Evolutionary conservation across 1,140 invertebrate genomes (phyloP), one percentile per base, ranked within the genome.

Genomic region (Brachionus sp.): DNA sequence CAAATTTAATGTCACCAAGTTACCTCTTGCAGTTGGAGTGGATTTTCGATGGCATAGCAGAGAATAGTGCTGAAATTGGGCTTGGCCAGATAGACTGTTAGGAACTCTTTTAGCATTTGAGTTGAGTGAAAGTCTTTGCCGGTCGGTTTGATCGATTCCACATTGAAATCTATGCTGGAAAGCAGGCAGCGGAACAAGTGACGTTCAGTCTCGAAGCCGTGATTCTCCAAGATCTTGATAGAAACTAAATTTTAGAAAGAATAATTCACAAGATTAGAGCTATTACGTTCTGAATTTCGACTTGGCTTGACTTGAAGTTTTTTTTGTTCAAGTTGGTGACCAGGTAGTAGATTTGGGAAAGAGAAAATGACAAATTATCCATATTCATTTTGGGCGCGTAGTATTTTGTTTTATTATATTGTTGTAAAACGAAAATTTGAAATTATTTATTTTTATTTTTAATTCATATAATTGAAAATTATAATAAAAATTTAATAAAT

Each of bases 321-420:
- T 95, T 95, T 92, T 95, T 96, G 90, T 92, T 94, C 91, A 96
- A 92, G 92, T 94, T 95, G 90, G 93, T 92, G 92, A 97, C 93
- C 91, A 95, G 94, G 93, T 94, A 94, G 93, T 93, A 94, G 91
- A 97, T 96, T 93, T 96, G 94, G 92, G 94, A 94, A 93, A 96
- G 93, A 92, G 94, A 94, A 93, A 95, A 95, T 92, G 94, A 95
- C 92, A 95, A 93, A 92, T 95, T 93, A 92, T 96, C 94, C 92
- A 95, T 94, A 94, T 95, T 96, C 95, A 97, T 96, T 95, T 93
- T 96, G 29, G 16, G 33, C 33, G 16, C 37, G 66, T 39, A 19
- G 33, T 29, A 12, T 25, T 25, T 64, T 64, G 13, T 33, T 66
- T 66, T 33, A 33, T 66, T 66, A 66, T 35, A 66, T 66, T 66